Evolutionary conservation across 2,888 invertebrate genomes (phyloP), one percentile per base, ranked within the genome.

Genomic region (Erebia palarica): DNA sequence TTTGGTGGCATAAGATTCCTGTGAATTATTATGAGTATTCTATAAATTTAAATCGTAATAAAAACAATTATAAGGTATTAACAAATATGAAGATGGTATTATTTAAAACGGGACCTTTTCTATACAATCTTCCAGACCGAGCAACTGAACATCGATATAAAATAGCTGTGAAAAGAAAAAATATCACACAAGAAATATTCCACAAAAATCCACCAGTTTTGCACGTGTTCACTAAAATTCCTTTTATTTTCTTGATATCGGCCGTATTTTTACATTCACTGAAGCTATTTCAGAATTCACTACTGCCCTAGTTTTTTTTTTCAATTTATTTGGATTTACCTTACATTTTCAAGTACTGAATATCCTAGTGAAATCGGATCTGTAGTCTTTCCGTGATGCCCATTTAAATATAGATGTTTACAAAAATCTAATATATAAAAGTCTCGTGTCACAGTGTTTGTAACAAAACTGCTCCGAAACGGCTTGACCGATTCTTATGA

Each of bases 211-310:
- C 16, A 44, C 10, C 42, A 11, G 11, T 44, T 44, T 44, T 44
- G 18, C 44, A 42, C 42, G 16, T 44, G 13, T 44, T 61, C 44
- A 61, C 16, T 44, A 16, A 42, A 10, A 16, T 44, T 44, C 11
- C 60, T 61, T 44, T 61, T 42, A 61, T n/a, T 44, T 61, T 36
- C n/a, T 44, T 61, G 47, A 63, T 49, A 44, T 47, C 21, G 47
- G 11, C 13, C 21, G 63, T 63, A 49, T 63, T 63, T 63, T 61
- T 61, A 61, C 47, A 47, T 61, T 18, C 49, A 49, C 47, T 61
- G 44, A 47, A 63, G 18, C 47, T 2, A 63, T 63, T 63, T 13
- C 18, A 49, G 49, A 47, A 63, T 44, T 18, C 44, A 16, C 21
- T 59, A 3, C 61, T 61, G 18, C 13, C 47, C 47, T 63, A 21